These are phyloP conservation scores for Rotaria magnacalcarata DNA, from an alignment of 2,888 invertebrate species.

Conservation along the genomic window DNA sequence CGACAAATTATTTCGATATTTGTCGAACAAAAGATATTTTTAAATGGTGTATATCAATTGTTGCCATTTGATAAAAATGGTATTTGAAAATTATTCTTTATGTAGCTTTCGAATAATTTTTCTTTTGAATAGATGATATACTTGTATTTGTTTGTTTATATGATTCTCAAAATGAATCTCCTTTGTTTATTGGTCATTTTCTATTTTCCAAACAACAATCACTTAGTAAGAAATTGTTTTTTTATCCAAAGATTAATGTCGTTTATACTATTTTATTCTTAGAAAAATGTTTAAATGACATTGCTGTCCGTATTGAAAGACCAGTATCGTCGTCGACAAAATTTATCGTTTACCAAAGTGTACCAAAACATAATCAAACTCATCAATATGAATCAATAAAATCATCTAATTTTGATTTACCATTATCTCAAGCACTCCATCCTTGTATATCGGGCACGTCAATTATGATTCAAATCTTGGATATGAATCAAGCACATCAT, in stretches of 20 bases:
- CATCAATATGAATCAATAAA: neutral
- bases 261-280: neutral
- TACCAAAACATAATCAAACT: neutral
- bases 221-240: neutral
- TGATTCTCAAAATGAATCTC: neutral
- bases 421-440: neutral
- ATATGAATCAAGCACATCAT: neutral
- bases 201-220: neutral
- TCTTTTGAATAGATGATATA: neutral
- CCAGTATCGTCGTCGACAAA: neutral
- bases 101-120: neutral
- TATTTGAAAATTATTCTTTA: neutral
- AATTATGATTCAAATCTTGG: neutral
- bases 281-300: neutral
- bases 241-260: neutral
- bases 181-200: neutral
- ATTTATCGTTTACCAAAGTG: neutral
- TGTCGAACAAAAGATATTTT: slow-evolving; percentile 10
- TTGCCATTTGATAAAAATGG: neutral
- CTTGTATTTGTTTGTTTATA: slow-evolving; percentile 8
- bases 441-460: neutral
- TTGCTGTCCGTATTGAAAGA: neutral
- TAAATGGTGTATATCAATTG: neutral
- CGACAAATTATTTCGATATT: neutral
- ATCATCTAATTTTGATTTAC: neutral